Conservation (phyloP, 2,797 vertebrate species). For the Phyllotis vaccarum region DNA sequence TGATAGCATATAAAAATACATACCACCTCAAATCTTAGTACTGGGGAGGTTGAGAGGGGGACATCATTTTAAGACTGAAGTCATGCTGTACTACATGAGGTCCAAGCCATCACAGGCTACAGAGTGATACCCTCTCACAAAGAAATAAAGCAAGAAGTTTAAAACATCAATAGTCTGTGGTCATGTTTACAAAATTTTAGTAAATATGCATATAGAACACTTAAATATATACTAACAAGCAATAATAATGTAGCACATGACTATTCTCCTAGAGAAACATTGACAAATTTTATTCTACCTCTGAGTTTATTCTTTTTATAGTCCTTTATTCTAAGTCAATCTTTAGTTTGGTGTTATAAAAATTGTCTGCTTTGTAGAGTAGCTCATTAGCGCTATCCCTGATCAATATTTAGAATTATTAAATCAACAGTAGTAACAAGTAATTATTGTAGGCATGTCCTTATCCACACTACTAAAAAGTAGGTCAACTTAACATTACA, state of each 20-base stretch:
- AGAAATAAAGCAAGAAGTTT: background rate
- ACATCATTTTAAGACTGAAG: background rate
- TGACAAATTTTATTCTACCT: background rate
- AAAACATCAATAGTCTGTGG: background rate
- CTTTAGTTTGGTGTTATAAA: constrained; percentile 50
- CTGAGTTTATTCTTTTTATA: constrained; percentile 37
- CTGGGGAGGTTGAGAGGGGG: background rate
- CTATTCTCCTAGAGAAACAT: background rate
- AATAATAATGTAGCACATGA: background rate
- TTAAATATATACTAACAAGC: background rate
- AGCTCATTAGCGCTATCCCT: background rate
- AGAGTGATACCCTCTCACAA: background rate
- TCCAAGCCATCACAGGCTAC: background rate
- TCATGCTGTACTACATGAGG: background rate
- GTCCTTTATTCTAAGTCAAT: background rate
- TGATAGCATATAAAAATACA: too few relatives aligned
- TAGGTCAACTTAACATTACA: background rate
- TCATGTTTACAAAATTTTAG: background rate
- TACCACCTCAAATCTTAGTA: background rate
- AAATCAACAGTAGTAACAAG: constrained; percentile 6
- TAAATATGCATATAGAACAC: background rate
- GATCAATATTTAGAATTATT: background rate
- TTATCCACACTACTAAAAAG: background rate
- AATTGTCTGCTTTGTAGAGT: background rate
- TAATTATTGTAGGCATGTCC: background rate